Evolutionary conservation across 2,888 invertebrate species (phyloP).

Genomic region (Pyrrhia umbra): DNA sequence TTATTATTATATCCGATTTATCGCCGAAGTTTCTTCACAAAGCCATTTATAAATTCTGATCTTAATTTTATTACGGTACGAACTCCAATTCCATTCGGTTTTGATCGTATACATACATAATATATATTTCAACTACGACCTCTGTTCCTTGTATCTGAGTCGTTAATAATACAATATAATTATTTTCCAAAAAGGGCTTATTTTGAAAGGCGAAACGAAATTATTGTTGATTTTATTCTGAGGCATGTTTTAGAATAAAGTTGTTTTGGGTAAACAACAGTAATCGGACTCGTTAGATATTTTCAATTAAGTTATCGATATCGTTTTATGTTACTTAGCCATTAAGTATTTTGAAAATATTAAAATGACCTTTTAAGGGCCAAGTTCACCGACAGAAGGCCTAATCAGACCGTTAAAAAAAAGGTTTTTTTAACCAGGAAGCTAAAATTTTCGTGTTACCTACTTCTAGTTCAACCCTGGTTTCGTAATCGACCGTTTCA

Average conservation of each 20-base stretch:
- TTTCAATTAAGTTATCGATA: not conserved
- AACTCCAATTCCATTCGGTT: constrained; percentile 3
- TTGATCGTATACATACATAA: constrained; percentile 10
- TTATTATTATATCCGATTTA: constrained; percentile 4
- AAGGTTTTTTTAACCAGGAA: too few relatives aligned
- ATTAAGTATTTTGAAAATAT: not conserved
- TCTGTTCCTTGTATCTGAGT: not conserved
- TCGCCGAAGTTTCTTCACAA: constrained; percentile 18
- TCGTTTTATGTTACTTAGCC: not conserved
- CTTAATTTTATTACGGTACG: constrained; percentile 16
- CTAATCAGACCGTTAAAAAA: too few relatives aligned
- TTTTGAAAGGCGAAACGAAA: constrained; percentile 9
- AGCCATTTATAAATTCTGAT: not conserved
- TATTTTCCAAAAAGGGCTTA: constrained; percentile 4
- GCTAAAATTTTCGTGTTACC: too few relatives aligned
- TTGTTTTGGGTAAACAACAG: not conserved
- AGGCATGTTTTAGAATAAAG: constrained; percentile 15
- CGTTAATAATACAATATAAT: constrained; percentile 11
- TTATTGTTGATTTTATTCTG: constrained; percentile 31
- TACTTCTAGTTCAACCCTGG: too few relatives aligned
- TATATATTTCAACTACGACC: not conserved
- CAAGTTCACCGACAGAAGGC: too few relatives aligned
- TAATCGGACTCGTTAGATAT: not conserved
- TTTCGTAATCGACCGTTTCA: too few relatives aligned
- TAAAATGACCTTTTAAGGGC: too few relatives aligned